These are phyloP conservation scores for Hirtodrosophila alboralis DNA, from an alignment of 2,888 invertebrate species.

Conservation along the genomic window DNA sequence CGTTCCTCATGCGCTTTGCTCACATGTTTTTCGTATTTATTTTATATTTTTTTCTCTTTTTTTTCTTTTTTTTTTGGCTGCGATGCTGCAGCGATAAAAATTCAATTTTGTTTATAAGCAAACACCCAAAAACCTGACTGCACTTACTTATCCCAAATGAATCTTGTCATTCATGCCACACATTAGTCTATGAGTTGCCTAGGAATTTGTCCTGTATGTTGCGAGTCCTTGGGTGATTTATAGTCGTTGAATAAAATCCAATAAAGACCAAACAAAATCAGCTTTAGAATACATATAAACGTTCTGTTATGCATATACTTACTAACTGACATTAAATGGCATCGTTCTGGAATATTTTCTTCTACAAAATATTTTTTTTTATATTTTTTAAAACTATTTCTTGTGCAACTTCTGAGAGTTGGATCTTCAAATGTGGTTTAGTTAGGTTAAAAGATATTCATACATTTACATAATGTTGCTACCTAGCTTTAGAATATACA, in stretches of 20 bases:
- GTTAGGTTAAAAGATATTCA: no score
- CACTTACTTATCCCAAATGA: slow-evolving; percentile 23
- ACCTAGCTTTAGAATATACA: no score
- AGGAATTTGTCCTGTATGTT: slow-evolving; percentile 21
- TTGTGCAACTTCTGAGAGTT: no score
- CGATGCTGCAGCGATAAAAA: slow-evolving; percentile 67
- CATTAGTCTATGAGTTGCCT: slow-evolving; percentile 41
- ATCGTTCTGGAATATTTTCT: no score
- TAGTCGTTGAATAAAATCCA: slow-evolving; percentile 10
- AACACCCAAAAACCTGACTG: slow-evolving; percentile 28
- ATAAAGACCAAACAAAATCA: no score
- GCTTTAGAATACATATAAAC: no score
- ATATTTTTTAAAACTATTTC: no score
- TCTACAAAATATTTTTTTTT: no score
- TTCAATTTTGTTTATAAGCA: slow-evolving; percentile 70
- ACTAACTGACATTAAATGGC: no score
- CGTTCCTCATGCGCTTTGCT: slow-evolving; percentile 46
- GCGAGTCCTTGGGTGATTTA: slow-evolving; percentile 26
- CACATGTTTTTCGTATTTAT: slow-evolving; percentile 39
- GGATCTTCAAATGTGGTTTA: no score
- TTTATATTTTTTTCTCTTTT: slow-evolving; percentile 23
- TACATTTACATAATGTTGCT: no score
- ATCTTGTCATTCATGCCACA: slow-evolving; percentile 42
- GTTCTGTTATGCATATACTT: no score
- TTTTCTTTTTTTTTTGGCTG: slow-evolving; percentile 26